A percentile compares a stretch with the other conserved stretches of the same genome.
Evolutionary conservation across 2,888 invertebrate species (phyloP).

Genomic region (Zaprionus bogoriensis): DNA sequence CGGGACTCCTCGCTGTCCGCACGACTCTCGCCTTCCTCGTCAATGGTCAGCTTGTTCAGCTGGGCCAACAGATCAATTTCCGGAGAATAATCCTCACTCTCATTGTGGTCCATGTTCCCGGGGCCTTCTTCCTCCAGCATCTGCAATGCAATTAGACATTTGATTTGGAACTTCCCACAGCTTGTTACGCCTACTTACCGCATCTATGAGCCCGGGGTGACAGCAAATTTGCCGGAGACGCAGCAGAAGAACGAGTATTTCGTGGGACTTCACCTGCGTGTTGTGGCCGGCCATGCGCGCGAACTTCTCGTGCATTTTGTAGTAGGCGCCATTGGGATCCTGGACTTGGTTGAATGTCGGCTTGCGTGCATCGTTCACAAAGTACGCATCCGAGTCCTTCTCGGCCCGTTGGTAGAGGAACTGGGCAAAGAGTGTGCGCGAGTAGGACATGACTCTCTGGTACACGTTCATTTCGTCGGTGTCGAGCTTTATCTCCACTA

Average conservation of each 20-base stretch:
- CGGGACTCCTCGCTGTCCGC: slow-evolving; percentile 81
- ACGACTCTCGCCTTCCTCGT: slow-evolving; percentile 62
- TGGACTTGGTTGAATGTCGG: slow-evolving; percentile 80
- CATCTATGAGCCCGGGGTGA: slow-evolving; percentile 92
- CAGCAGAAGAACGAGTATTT: slow-evolving; percentile 91
- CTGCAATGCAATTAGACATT: slow-evolving; percentile 74
- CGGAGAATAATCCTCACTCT: slow-evolving; percentile 81
- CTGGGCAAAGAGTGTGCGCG: slow-evolving; percentile 89
- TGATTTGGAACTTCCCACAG: too few relatives aligned
- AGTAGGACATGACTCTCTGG: slow-evolving; percentile 88
- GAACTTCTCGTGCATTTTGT: slow-evolving; percentile 87
- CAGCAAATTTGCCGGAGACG: slow-evolving; percentile 94
- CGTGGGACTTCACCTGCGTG: slow-evolving; percentile 86
- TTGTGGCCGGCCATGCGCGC: slow-evolving; percentile 85
- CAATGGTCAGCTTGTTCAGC: slow-evolving; percentile 86
- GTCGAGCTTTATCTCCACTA: slow-evolving; percentile 86
- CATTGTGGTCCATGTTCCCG: slow-evolving; percentile 48
- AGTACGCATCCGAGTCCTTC: slow-evolving; percentile 84
- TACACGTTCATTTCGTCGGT: slow-evolving; percentile 90
- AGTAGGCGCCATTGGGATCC: slow-evolving; percentile 84
- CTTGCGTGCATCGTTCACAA: slow-evolving; percentile 53
- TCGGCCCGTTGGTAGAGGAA: slow-evolving; percentile 90
- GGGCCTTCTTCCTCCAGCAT: slow-evolving; percentile 84
- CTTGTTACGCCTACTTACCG: slow-evolving; percentile 82
- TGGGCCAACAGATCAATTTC: slow-evolving; percentile 86